Conservation (phyloP, 1,140 invertebrate species). For the Drosophila seguyi region DNA sequence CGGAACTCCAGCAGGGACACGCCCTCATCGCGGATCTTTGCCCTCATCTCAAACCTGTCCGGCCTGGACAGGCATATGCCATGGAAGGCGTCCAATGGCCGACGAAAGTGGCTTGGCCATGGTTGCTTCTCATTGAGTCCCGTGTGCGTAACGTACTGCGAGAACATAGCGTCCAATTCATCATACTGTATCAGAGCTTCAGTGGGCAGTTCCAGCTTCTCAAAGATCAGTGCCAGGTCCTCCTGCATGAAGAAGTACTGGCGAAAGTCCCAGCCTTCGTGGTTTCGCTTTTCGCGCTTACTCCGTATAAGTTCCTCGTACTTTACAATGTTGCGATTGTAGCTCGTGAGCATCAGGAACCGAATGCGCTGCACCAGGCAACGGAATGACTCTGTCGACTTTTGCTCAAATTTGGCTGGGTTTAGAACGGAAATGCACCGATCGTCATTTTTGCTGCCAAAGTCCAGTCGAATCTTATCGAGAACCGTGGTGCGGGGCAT, state of each 20-base stretch:
- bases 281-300: constrained; percentile 95
- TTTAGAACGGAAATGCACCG: constrained; percentile 96
- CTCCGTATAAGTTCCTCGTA: constrained; percentile 97
- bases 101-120: constrained; percentile 92
- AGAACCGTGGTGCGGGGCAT: constrained; percentile 96
- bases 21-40: constrained; percentile 89
- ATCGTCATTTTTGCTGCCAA: constrained; percentile 95
- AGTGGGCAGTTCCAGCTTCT: constrained; percentile 96
- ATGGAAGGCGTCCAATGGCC: constrained; percentile 92
- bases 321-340: constrained; percentile 92
- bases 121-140: constrained; percentile 92
- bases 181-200: constrained; percentile 98
- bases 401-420: constrained; percentile 94
- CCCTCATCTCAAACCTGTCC: constrained; percentile 89
- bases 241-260: constrained; percentile 97
- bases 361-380: constrained; percentile 92
- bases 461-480: constrained; percentile 97
- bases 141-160: constrained; percentile 97
- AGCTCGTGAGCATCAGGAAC: constrained; percentile 93
- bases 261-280: constrained; percentile 96
- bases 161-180: constrained; percentile 98
- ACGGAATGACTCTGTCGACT: constrained; percentile 95
- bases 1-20: constrained; percentile 94
- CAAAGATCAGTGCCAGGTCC: constrained; percentile 96
- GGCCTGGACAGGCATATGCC: constrained; percentile 91